phyloP scores from a whole-genome alignment of 2,113 vertebrate species.

The Hyaena hyaena region DNA sequence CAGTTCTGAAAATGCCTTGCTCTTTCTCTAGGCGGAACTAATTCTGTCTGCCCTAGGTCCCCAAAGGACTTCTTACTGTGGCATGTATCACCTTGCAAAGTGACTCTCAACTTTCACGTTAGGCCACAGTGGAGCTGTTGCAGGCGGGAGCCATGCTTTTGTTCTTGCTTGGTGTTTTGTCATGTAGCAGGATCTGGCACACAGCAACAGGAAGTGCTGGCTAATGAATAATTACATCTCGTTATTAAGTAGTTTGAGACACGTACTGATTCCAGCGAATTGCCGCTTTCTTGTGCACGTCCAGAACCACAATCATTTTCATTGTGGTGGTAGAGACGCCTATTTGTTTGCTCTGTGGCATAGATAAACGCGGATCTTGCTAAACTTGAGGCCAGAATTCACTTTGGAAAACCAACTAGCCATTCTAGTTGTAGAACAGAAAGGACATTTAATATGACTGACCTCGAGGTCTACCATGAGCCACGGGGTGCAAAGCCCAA shows the following conservation, averaged over 20 bases:
- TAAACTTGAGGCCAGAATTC: not conserved
- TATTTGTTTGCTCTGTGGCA: too few species aligned
- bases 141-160: not conserved
- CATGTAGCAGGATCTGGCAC: not conserved
- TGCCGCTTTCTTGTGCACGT: fast-evolving
- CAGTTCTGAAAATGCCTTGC: not conserved
- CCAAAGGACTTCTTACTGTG: not conserved
- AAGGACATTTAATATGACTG: not conserved
- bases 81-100: fast-evolving
- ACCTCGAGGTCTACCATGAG: not conserved
- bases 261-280: too few species aligned
- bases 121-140: not conserved
- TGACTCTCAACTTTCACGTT: too few species aligned
- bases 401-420: not conserved
- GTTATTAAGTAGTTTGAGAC: not conserved
- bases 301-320: not conserved
- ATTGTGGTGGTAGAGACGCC: not conserved
- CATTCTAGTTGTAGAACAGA: not conserved
- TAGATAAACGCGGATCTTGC: not conserved
- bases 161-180: not conserved
- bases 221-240: not conserved
- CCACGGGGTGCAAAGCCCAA: not conserved
- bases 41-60: fast-evolving
- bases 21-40: not conserved
- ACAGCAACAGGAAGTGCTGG: not conserved